phyloP scores from a whole-genome alignment of 2,113 vertebrate genomes.

The Archocentrus centrarchus region DNA sequence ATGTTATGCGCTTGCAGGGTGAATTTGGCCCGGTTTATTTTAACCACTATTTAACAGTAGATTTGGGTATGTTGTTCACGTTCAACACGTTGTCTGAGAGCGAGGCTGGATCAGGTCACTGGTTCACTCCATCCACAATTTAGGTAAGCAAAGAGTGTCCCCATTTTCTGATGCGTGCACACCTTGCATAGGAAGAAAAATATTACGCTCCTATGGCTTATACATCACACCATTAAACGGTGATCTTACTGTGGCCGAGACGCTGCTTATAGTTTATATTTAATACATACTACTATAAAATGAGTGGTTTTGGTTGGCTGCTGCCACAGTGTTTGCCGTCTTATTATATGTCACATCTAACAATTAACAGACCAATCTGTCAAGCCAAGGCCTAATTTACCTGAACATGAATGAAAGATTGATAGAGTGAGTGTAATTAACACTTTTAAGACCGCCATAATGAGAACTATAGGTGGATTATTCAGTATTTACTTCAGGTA shows the following conservation, averaged over 20 bases:
- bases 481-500: neutral
- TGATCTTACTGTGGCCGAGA: neutral
- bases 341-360: neutral
- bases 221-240: neutral
- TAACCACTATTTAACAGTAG: neutral
- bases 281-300: neutral
- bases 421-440: neutral
- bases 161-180: neutral
- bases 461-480: neutral
- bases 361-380: neutral
- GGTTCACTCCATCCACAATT: constrained; percentile 52
- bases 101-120: constrained; percentile 65
- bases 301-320: neutral
- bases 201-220: neutral
- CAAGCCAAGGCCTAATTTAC: neutral
- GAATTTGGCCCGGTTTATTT: neutral
- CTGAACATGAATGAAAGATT: neutral
- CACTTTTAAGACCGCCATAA: neutral
- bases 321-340: neutral
- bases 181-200: neutral
- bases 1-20: neutral
- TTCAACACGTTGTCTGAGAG: constrained; percentile 80
- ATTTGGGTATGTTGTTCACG: constrained; percentile 50
- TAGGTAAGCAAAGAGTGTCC: constrained; percentile 67
- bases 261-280: neutral